These are phyloP conservation scores for Lycocorax pyrrhopterus DNA, from an alignment of 2,113 vertebrate genomes.

Conservation along the genomic window DNA sequence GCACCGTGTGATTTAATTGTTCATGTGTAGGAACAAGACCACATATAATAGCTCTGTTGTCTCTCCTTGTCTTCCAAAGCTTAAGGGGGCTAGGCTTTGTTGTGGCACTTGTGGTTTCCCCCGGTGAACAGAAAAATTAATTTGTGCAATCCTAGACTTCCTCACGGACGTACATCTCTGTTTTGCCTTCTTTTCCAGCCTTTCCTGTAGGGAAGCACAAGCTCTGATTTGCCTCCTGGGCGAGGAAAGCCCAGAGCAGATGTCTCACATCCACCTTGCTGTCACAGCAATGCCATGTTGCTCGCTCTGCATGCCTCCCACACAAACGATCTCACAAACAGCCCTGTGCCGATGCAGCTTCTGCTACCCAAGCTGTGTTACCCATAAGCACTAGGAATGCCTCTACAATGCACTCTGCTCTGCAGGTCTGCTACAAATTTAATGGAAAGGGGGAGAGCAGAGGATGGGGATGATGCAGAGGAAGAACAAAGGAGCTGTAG, in stretches of 20 bases:
- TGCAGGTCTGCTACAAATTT: not conserved
- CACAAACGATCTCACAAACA: rapidly evolving
- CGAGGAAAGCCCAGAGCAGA: not conserved
- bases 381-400: not conserved
- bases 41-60: not conserved
- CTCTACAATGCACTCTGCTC: not conserved
- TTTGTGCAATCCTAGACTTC: not conserved
- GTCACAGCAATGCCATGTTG: not conserved
- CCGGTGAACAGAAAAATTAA: not conserved
- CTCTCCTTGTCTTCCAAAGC: not conserved
- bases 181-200: not conserved
- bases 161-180: not conserved
- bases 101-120: not conserved
- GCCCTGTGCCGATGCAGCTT: not conserved
- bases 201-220: not conserved
- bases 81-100: not conserved
- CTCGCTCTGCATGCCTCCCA: rapidly evolving
- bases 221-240: not conserved
- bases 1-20: not conserved
- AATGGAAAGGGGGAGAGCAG: not conserved
- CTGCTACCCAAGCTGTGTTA: not conserved
- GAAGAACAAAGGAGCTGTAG: not conserved
- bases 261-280: not conserved
- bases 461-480: not conserved
- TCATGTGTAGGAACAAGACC: not conserved